These are phyloP conservation scores for Pithys albifrons DNA, from an alignment of 2,113 vertebrate species.

Conservation along the genomic window DNA sequence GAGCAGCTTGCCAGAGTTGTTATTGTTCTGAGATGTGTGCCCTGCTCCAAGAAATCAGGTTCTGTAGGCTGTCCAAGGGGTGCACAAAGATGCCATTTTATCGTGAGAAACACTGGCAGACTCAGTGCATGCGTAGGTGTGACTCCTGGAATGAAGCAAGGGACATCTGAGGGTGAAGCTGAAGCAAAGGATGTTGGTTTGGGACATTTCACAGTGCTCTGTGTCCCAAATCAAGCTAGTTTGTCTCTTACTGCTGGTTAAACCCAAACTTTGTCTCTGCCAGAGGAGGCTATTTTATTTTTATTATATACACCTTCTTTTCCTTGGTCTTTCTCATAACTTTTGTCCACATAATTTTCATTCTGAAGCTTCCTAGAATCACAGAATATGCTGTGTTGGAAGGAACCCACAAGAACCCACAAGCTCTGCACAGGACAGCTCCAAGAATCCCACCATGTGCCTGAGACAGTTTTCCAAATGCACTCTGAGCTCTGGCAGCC, in stretches of 20 bases:
- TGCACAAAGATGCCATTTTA: background rate
- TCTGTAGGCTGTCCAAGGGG: background rate
- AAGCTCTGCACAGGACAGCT: background rate
- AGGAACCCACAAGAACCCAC: background rate
- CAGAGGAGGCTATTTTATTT: background rate
- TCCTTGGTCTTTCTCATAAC: background rate
- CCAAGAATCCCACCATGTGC: background rate
- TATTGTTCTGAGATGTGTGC: background rate
- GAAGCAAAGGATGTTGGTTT: background rate
- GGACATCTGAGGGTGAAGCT: background rate
- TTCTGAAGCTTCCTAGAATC: background rate
- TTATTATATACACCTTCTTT: background rate
- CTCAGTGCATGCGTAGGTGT: fast-evolving
- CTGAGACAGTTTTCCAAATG: background rate
- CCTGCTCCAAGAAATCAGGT: background rate
- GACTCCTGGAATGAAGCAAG: background rate
- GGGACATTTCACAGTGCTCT: background rate
- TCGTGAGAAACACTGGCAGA: background rate
- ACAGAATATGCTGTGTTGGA: background rate
- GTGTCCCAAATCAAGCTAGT: background rate
- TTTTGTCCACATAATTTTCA: background rate
- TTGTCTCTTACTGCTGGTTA: background rate
- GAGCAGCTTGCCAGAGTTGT: background rate
- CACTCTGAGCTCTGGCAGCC: background rate
- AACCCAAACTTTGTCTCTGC: background rate